Evolutionary conservation across 2,888 invertebrate genomes (phyloP).

Genomic region (Orthonychiurus folsomi): DNA sequence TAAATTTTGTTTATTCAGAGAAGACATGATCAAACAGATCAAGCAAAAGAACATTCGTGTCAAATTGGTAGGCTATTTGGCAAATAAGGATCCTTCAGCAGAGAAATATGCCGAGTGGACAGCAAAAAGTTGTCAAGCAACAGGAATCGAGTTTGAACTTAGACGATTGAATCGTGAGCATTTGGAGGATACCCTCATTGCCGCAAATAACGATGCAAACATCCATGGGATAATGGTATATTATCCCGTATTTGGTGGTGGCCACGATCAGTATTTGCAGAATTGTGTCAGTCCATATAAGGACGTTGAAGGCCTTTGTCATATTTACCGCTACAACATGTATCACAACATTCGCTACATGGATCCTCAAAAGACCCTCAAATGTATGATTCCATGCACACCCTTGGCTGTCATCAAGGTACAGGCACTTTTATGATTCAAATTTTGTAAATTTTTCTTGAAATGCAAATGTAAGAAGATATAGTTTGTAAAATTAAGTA

Average conservation of each 20-base stretch:
- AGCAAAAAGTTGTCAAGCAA: slow-evolving; percentile 21
- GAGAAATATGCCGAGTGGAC: slow-evolving; percentile 24
- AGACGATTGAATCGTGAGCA: slow-evolving; percentile 25
- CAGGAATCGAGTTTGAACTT: slow-evolving; percentile 28
- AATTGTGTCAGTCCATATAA: slow-evolving; percentile 28
- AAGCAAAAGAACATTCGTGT: slow-evolving; percentile 1
- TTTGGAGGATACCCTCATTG: slow-evolving; percentile 26
- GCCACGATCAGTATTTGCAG: slow-evolving; percentile 33
- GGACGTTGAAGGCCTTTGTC: slow-evolving; percentile 32
- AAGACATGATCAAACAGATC: slow-evolving; percentile 6
- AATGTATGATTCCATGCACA: slow-evolving; percentile 33
- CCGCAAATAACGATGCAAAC: slow-evolving; percentile 27
- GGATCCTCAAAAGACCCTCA: slow-evolving; percentile 22
- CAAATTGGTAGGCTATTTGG: slow-evolving; percentile 23
- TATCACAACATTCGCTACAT: slow-evolving; percentile 32
- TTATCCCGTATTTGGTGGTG: slow-evolving; percentile 30
- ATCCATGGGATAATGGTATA: slow-evolving; percentile 33
- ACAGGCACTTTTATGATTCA: background rate
- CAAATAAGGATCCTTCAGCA: slow-evolving; percentile 29
- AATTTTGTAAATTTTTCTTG: no score
- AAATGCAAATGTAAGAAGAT: no score
- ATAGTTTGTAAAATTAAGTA: no score
- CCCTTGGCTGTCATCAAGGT: slow-evolving; percentile 31
- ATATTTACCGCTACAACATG: slow-evolving; percentile 28
- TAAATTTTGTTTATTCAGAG: slow-evolving; percentile 3